These are phyloP conservation scores for Siniperca scherzeri DNA, from an alignment of 2,797 vertebrate species.

Conservation along the genomic window DNA sequence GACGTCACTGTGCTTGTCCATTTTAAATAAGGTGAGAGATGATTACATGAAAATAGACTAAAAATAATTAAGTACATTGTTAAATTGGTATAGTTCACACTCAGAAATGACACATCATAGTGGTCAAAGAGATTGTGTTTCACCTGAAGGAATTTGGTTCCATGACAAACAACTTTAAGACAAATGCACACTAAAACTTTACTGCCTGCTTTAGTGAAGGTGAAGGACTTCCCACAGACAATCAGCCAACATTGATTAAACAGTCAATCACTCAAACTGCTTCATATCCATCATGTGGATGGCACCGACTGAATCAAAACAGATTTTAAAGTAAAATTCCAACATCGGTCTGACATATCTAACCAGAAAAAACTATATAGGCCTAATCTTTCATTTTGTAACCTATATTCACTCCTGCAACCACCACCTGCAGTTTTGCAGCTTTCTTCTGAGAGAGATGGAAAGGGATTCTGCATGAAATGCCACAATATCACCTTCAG, in stretches of 20 bases:
- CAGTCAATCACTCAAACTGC: not conserved
- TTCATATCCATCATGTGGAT: not conserved
- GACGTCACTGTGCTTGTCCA: not conserved
- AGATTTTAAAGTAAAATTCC: not conserved
- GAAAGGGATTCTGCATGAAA: not conserved
- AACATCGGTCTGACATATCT: not conserved
- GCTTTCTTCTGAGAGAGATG: not conserved
- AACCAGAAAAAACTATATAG: not conserved
- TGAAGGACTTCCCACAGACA: conserved; percentile 3
- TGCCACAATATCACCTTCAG: not conserved
- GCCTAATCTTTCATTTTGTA: not conserved
- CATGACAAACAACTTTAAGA: not conserved
- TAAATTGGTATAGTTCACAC: too few relatives aligned
- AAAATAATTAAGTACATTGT: not conserved
- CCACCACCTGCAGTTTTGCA: not conserved
- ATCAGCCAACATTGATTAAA: conserved; percentile 13
- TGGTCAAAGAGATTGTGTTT: not conserved
- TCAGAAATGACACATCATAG: not conserved
- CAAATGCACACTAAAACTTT: conserved; percentile 1
- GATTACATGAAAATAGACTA: not conserved
- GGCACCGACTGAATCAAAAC: not conserved
- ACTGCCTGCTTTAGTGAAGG: not conserved
- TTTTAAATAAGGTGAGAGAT: not conserved
- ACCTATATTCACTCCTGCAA: not conserved
- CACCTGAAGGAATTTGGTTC: not conserved